phyloP scores from a whole-genome alignment of 2,888 invertebrate genomes.

The Chalcosyrphus nemorum region DNA sequence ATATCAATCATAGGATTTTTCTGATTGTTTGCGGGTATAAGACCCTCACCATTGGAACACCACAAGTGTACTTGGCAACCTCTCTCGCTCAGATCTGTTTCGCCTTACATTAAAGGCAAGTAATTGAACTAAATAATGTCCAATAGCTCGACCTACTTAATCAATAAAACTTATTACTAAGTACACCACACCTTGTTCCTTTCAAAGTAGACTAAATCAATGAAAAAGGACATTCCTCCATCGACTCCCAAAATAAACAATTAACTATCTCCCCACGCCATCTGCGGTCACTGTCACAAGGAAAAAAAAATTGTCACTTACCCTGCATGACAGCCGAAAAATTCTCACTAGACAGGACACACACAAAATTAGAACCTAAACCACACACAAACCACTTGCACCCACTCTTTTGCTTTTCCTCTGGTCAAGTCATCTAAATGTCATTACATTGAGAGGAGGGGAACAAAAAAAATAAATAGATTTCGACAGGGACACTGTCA shows the following conservation, averaged over 20 bases:
- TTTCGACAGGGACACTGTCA: neutral
- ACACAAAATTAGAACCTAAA: neutral
- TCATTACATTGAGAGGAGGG: neutral
- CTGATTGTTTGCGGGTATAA: no score
- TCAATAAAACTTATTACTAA: no score
- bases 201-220: no score
- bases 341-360: neutral
- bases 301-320: neutral
- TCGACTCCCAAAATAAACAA: neutral
- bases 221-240: neutral
- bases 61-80: no score
- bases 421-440: conserved; percentile 8
- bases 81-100: no score
- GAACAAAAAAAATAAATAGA: no score
- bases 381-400: neutral
- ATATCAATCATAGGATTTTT: no score
- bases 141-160: no score
- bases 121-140: no score
- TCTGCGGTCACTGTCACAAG: neutral
- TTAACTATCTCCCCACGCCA: neutral
- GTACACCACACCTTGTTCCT: no score
- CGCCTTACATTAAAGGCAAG: no score
- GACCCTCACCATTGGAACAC: no score
- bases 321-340: conserved; percentile 1
- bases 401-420: neutral